These are phyloP conservation scores for Dasypogon diadema DNA, from an alignment of 2,888 invertebrate species.

Conservation along the genomic window DNA sequence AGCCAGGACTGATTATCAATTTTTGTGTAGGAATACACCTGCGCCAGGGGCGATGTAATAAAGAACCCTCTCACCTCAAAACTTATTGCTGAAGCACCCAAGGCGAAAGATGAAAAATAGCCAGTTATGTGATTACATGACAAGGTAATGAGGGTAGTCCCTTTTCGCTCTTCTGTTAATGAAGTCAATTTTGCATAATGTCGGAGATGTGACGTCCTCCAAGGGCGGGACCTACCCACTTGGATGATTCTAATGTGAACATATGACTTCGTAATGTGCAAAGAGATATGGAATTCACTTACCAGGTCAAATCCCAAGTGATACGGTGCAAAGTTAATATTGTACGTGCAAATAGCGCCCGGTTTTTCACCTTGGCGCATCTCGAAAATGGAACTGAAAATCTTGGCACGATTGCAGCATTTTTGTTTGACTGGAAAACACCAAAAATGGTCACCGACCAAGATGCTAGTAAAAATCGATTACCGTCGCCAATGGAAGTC, in stretches of 20 bases:
- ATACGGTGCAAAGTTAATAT: constrained; percentile 2
- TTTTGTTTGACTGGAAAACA: constrained; percentile 8
- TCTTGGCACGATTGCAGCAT: constrained; percentile 21
- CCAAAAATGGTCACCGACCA: constrained; percentile 32
- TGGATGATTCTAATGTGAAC: background rate
- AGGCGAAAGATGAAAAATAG: constrained; percentile 6
- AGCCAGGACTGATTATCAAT: constrained; percentile 17
- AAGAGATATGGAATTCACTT: background rate
- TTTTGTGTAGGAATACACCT: constrained; percentile 31
- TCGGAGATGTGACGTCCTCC: background rate
- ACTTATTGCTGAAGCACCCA: background rate
- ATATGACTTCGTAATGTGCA: constrained; percentile 15
- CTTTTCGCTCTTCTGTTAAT: constrained; percentile 33
- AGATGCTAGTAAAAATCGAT: constrained; percentile 6
- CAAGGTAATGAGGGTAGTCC: background rate
- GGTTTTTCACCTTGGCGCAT: constrained; percentile 15
- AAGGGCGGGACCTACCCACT: background rate
- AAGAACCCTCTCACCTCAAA: background rate
- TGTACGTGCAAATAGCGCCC: background rate
- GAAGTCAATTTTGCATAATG: constrained; percentile 29
- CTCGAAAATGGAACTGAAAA: constrained; percentile 32
- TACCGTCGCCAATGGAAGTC: background rate
- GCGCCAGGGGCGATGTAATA: constrained; percentile 21
- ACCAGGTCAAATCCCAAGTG: background rate
- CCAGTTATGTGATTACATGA: constrained; percentile 23